Conservation (phyloP, 2,797 vertebrate genomes). For the Protosalanx chinensis region DNA sequence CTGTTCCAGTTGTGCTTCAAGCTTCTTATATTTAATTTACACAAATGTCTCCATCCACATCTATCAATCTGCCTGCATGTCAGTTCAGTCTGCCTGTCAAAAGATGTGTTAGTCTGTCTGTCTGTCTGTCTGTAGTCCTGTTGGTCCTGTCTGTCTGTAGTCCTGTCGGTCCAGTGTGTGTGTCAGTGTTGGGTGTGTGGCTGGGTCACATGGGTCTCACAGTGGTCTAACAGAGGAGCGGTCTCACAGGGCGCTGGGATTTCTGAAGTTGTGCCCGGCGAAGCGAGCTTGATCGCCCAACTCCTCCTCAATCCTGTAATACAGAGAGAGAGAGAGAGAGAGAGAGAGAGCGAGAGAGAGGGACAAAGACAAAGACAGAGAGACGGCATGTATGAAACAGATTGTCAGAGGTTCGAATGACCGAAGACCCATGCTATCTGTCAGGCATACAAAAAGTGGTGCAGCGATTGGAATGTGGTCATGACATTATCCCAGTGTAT, state of each 20-base stretch:
- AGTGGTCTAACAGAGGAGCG: background rate
- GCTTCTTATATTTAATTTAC: conserved; percentile 27
- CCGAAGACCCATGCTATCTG: background rate
- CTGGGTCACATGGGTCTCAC: conserved; percentile 15
- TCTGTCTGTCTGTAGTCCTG: conserved; percentile 13
- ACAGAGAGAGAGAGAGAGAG: conserved; percentile 5
- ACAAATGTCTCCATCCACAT: background rate
- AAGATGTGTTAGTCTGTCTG: conserved; percentile 1
- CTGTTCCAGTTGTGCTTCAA: conserved; percentile 33
- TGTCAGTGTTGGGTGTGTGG: conserved; percentile 24
- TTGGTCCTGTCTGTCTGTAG: conserved; percentile 3
- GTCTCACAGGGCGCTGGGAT: conserved; percentile 91
- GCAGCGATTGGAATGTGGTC: background rate
- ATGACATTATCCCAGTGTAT: background rate
- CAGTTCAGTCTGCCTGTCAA: background rate
- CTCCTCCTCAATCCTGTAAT: conserved; percentile 89
- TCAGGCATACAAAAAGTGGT: background rate
- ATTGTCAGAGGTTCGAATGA: background rate
- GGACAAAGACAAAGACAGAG: background rate
- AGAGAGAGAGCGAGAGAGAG: background rate
- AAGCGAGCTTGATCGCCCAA: conserved; percentile 91
- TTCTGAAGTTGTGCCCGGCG: conserved; percentile 94
- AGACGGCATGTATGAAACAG: background rate
- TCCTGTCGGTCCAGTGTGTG: conserved; percentile 25
- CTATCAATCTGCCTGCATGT: background rate